Evolutionary conservation across 2,888 invertebrate genomes (phyloP).

Genomic region (Drosophila differens): DNA sequence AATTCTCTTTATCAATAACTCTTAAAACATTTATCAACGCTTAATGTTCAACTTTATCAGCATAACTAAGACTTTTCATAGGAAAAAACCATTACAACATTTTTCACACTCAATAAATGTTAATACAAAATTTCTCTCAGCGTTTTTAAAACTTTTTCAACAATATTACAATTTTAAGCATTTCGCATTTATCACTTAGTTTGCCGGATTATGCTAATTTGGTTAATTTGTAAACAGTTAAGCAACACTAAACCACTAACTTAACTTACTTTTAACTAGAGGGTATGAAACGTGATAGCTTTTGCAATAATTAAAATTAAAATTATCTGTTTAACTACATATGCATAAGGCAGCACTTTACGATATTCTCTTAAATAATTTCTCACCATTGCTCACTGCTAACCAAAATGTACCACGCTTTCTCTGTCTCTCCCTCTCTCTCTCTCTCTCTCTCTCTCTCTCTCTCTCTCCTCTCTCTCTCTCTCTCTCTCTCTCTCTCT

Average conservation of each 20-base stretch:
- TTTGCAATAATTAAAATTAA: not conserved
- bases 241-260: not conserved
- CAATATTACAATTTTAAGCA: not conserved
- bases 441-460: no score
- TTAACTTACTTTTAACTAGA: not conserved
- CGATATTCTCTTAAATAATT: not conserved
- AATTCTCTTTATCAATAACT: no score
- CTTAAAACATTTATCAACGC: not conserved
- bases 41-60: not conserved
- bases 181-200: not conserved
- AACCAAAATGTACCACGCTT: not conserved
- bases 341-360: no score
- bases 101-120: not conserved
- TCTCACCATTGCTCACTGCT: not conserved
- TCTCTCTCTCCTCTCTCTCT: not conserved
- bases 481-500: not conserved
- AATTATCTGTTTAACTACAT: not conserved
- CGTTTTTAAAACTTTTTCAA: not conserved
- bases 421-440: not conserved
- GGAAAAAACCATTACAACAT: not conserved
- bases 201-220: not conserved
- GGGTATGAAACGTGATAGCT: not conserved
- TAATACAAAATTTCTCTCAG: not conserved
- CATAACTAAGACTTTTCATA: not conserved
- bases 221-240: not conserved